A percentile compares a stretch with the other conserved stretches of the same genome.
These are phyloP conservation scores for Calypte anna DNA, from an alignment of 2,113 vertebrate genomes.

Conservation along the genomic window DNA sequence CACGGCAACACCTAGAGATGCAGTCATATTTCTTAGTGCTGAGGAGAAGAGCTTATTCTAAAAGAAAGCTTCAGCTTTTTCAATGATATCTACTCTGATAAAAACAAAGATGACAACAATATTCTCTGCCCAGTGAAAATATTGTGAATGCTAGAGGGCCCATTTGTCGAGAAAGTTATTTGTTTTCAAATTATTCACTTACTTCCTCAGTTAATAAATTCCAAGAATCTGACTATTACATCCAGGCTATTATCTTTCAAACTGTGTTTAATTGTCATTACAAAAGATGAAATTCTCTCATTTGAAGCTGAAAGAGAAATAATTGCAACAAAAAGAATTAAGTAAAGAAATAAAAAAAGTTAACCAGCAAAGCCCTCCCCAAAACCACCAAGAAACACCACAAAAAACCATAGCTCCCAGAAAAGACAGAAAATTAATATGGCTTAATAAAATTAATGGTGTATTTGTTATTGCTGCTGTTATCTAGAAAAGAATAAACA, in stretches of 20 bases:
- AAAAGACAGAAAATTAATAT: neutral
- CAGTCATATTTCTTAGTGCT: neutral
- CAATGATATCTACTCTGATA: neutral
- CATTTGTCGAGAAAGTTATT: neutral
- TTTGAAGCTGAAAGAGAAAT: neutral
- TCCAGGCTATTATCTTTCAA: conserved; percentile 9
- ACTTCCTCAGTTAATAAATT: conserved; percentile 32
- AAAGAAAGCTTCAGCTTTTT: neutral
- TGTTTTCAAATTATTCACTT: conserved; percentile 14
- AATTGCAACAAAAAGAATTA: neutral
- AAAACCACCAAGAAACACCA: neutral
- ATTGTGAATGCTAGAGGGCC: neutral
- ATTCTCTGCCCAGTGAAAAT: neutral
- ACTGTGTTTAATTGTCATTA: neutral
- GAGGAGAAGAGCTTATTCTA: neutral
- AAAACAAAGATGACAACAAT: neutral
- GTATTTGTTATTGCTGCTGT: neutral
- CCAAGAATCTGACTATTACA: neutral
- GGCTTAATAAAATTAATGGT: neutral
- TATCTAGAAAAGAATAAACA: neutral
- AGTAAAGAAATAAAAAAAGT: neutral
- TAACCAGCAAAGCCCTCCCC: no score
- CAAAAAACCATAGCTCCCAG: neutral
- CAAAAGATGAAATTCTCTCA: neutral
- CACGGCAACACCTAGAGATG: neutral